phyloP scores from a whole-genome alignment of 92 coral and sea anemone species.

The Scolanthus callimorphus region DNA sequence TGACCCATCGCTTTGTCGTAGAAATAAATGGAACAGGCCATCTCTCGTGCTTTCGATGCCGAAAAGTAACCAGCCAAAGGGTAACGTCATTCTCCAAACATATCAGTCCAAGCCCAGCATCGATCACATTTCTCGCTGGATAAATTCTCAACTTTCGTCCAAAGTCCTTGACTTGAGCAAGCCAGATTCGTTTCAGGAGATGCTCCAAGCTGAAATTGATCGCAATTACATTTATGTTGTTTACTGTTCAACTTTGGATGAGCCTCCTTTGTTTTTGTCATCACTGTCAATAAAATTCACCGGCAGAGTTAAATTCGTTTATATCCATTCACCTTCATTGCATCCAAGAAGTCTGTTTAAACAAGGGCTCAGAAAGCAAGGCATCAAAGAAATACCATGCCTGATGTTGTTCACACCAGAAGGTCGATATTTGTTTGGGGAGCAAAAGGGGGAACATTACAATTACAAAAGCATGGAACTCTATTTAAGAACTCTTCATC shows the following conservation, averaged over 20 bases:
- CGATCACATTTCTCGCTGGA: constrained; percentile 76
- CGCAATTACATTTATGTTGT: constrained; percentile 67
- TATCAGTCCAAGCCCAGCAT: constrained; percentile 74
- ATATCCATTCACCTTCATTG: constrained; percentile 52
- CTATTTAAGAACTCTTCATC: constrained; percentile 80
- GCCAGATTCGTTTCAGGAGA: constrained; percentile 40
- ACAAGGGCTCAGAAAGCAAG: constrained; percentile 53
- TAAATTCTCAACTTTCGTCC: constrained; percentile 66
- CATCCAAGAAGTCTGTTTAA: constrained; percentile 23
- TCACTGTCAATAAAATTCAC: constrained; percentile 93
- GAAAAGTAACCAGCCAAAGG: constrained; percentile 88
- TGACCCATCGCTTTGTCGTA: constrained; percentile 78
- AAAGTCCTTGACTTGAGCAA: constrained; percentile 49
- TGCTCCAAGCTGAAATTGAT: constrained; percentile 35
- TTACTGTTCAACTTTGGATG: constrained; percentile 65
- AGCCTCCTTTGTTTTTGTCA: constrained; percentile 84
- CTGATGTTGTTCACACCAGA: constrained; percentile 87
- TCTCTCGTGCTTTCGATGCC: constrained; percentile 83
- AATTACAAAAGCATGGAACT: constrained; percentile 64
- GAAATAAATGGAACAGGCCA: constrained; percentile 69
- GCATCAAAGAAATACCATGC: constrained; percentile 56
- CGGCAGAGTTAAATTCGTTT: constrained; percentile 87
- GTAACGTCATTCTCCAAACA: constrained; percentile 85
- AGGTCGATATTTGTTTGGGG: constrained; percentile 72
- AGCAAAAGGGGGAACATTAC: constrained; percentile 73